These are phyloP conservation scores for Nansenia antarctica DNA, from an alignment of 2,113 vertebrate genomes.

Conservation along the genomic window DNA sequence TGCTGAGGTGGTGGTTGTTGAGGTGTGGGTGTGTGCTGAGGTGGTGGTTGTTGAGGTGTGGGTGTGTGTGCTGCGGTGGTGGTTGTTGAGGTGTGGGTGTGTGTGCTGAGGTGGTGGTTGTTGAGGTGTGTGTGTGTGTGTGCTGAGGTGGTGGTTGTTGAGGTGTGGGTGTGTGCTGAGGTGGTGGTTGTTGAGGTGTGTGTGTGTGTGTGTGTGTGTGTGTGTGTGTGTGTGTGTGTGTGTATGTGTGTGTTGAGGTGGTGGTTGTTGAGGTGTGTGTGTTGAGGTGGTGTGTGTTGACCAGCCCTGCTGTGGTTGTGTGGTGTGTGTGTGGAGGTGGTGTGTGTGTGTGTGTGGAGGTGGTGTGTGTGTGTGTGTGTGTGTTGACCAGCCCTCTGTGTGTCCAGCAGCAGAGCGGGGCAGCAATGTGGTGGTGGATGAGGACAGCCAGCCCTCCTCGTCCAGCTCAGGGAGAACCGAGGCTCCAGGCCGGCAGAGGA, in stretches of 20 bases:
- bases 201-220: not conserved
- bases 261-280: not conserved
- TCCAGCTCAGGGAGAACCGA: slow-evolving; percentile 80
- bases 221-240: not conserved
- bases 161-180: not conserved
- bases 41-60: too few relatives aligned
- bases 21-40: not conserved
- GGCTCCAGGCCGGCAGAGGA: slow-evolving; percentile 69
- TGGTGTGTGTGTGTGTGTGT: too few relatives aligned
- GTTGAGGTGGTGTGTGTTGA: not conserved
- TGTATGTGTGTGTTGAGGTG: not conserved
- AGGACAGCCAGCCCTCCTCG: slow-evolving; percentile 78
- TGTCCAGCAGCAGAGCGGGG: slow-evolving; percentile 80
- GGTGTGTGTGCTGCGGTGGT: not conserved
- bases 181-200: too few relatives aligned
- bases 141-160: too few relatives aligned
- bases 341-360: not conserved
- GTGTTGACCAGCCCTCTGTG: not conserved
- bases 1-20: not conserved
- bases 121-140: not conserved
- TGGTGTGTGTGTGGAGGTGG: not conserved
- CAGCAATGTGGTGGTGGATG: slow-evolving; percentile 76
- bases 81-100: not conserved
- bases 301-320: not conserved
- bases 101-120: not conserved